Percentiles rank a stretch among this genome's conserved stretches.
Conservation (phyloP, 1,140 invertebrate genomes). For the Drosophila punjabiensis region DNA sequence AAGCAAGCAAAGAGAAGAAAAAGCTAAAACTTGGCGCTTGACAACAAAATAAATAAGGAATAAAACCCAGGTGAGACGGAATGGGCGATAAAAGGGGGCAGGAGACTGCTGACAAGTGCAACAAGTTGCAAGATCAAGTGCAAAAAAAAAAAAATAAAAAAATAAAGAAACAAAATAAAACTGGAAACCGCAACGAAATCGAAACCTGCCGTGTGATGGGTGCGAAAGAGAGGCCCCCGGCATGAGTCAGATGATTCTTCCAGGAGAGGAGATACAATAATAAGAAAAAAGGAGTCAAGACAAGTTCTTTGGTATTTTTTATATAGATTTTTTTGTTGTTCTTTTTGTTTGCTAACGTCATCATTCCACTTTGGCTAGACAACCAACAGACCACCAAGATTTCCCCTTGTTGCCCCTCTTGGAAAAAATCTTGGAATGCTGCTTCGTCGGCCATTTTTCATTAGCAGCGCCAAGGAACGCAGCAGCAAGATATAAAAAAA, state of each 20-base stretch:
- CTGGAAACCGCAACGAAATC: conserved; percentile 53
- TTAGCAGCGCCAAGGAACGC: conserved; percentile 24
- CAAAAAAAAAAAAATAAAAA: conserved; percentile 16
- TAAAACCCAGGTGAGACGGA: background rate
- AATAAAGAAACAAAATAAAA: conserved; percentile 16
- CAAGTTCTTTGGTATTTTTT: conserved; percentile 21
- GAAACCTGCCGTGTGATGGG: conserved; percentile 31
- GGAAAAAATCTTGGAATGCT: conserved; percentile 40
- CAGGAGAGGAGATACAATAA: conserved; percentile 9
- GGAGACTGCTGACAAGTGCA: conserved; percentile 56
- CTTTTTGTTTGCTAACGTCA: conserved; percentile 50
- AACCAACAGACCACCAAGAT: conserved; percentile 59
- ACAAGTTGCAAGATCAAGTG: conserved; percentile 66
- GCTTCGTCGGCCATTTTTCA: conserved; percentile 54
- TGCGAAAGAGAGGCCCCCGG: conserved; percentile 8
- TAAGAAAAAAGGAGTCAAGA: conserved; percentile 17
- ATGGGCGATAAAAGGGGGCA: conserved; percentile 3
- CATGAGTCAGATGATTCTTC: conserved; percentile 43
- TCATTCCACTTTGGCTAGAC: conserved; percentile 61
- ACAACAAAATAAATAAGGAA: conserved; percentile 11
- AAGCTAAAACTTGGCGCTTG: conserved; percentile 15
- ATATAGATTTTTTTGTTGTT: background rate
- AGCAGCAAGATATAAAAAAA: conserved; percentile 15
- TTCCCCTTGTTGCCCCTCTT: conserved; percentile 15
- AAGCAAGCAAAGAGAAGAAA: conserved; percentile 29